Percentiles rank a stretch among this genome's conserved stretches.
Conservation (phyloP, 1,140 invertebrate species). For the Drosophila asahinai region DNA sequence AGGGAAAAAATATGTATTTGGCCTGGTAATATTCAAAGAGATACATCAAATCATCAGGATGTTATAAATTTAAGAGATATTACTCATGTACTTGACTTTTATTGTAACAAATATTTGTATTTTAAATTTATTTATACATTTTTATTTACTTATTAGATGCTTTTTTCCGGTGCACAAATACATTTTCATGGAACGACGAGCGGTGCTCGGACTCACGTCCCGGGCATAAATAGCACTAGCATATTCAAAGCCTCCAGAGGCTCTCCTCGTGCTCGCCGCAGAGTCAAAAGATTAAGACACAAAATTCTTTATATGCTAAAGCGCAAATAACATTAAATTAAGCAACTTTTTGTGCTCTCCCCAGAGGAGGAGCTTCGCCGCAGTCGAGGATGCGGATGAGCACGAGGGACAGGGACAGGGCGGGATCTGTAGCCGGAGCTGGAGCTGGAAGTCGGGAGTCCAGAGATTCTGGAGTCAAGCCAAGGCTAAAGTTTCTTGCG, state of each 20-base stretch:
- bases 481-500: conserved; percentile 80
- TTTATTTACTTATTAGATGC: too few relatives aligned
- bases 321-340: conserved; percentile 85
- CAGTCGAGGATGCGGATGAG: conserved; percentile 13
- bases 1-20: not conserved
- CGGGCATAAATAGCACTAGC: conserved; percentile 82
- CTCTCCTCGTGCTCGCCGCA: conserved; percentile 59
- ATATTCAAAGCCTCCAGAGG: conserved; percentile 77
- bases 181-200: conserved; percentile 22
- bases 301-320: conserved; percentile 85
- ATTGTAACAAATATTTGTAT: not conserved
- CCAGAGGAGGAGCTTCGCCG: conserved; percentile 42
- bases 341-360: conserved; percentile 77
- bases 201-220: conserved; percentile 65
- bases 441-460: conserved; percentile 6
- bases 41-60: not conserved
- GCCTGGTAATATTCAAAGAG: not conserved
- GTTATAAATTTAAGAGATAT: not conserved
- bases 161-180: conserved; percentile 31
- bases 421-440: conserved; percentile 9
- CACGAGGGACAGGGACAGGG: not conserved
- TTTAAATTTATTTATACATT: not conserved
- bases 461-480: conserved; percentile 40
- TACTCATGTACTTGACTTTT: not conserved
- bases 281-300: conserved; percentile 85